Evolutionary conservation across 2,888 invertebrate genomes (phyloP), one percentile per base, ranked within the genome.

Genomic region (Lepidocyrtoides sp.): DNA sequence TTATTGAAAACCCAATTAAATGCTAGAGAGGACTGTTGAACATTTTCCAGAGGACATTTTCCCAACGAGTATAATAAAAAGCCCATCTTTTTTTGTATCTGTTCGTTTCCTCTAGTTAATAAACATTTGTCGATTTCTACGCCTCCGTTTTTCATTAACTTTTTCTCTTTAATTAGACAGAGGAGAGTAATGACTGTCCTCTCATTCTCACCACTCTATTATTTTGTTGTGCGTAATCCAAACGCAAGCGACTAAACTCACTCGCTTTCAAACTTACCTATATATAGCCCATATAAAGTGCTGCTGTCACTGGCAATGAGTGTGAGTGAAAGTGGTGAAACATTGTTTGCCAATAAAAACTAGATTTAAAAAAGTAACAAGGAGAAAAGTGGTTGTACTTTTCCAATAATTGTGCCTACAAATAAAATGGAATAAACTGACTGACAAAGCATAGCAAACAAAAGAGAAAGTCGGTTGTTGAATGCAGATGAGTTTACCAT

Each of bases 121-220:
- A 75, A 75, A 75, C 75, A 23, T 75, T 26, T 48, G 48, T 48
- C 75, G 48, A 75, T 75, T 75, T 75, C 48, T 32, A 54, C 51
- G 54, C 79, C 29, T 26, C 2, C 48, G 26, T 79, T 79, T 79
- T 79, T 79, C 51, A 79, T 79, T 51, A 84, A 69, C 84, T 84
- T 44, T 69, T 41, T 63, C 29, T 36, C 26, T 75, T 23, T 5
- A 12, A 48, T 12, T 26, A 20, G 2, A 17, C 57, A 57, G 20
- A 57, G 20, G 20, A 20, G 3, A 57, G 20, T 57, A 20, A 57
- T 12, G 12, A 12, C 48, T 2, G 12, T 14, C 3, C 5, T 66
- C n/a, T n/a, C n/a, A n/a, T n/a, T n/a, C n/a, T n/a, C n/a, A n/a
- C n/a, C n/a, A n/a, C n/a, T n/a, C n/a, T n/a, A n/a, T n/a, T n/a